These are phyloP conservation scores for Chionis minor DNA, from an alignment of 2,113 vertebrate genomes.

Conservation along the genomic window DNA sequence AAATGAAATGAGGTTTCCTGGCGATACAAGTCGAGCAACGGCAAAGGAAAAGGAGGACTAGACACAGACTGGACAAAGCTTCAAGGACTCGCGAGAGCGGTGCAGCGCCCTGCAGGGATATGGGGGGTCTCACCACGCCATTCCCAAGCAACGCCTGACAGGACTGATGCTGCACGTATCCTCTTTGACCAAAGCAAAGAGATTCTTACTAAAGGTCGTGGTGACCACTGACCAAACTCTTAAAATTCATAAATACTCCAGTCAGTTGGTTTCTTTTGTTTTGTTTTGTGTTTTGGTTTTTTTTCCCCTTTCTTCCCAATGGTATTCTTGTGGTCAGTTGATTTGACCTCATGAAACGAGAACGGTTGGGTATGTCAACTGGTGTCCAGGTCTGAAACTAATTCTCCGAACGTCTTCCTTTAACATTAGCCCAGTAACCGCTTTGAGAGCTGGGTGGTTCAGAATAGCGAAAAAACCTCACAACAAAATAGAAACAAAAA, in stretches of 20 bases:
- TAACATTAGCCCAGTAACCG: slow-evolving; percentile 63
- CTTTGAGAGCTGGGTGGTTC: slow-evolving; percentile 66
- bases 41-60: slow-evolving; percentile 58
- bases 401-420: slow-evolving; percentile 64
- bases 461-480: slow-evolving; percentile 44
- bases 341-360: neutral
- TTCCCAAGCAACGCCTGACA: neutral
- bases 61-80: slow-evolving; percentile 44
- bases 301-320: neutral
- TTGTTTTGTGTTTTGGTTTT: neutral
- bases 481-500: slow-evolving; percentile 55
- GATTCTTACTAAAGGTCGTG: neutral
- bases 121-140: neutral
- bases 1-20: slow-evolving; percentile 71
- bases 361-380: neutral
- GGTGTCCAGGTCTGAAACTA: slow-evolving; percentile 63
- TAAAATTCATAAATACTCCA: neutral
- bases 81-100: neutral
- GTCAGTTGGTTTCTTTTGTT: neutral
- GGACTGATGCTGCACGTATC: neutral
- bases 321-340: neutral
- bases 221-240: neutral
- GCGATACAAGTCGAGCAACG: slow-evolving; percentile 45
- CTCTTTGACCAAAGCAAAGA: slow-evolving; percentile 11
- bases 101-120: neutral